Base-by-base conservation (phyloP, 2,113 vertebrate genomes). In the Syrrhaptes paradoxus region DNA sequence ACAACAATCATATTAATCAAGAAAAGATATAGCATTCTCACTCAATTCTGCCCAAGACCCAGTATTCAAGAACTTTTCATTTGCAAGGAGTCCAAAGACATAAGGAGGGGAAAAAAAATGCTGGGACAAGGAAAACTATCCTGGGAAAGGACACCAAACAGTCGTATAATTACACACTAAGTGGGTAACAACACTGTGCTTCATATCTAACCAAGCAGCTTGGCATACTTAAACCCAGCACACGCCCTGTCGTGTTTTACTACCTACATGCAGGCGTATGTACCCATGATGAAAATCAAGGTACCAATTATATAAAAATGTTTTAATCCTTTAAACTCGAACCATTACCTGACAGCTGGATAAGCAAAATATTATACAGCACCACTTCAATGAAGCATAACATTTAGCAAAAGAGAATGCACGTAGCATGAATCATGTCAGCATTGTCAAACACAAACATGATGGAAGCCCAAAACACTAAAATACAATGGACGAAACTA, bases 271-370 rank as follows among this genome's bases (percentile, higher is more conserved):
- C 36, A 95, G 49, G 61, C 6, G 0, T 86, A 89, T 0, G 10
- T 9, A 95, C 38, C 19, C 45, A 51, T 19, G 70, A 91, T 52
- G 80, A 96, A 95, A 93, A 79, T 76, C 46, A 95, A 90, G 41
- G 14, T 49, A 91, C 18, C 26, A 88, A 85, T 91, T 95, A 91
- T 5, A 92, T 22, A 54, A 82, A 90, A 87, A 86, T 26, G 28
- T 85, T 95, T 96, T 66, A 90, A 76, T 94, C 58, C 76, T 96
- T 91, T 91, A 76, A 86, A 90, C 51, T 41, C 0, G 0, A 92
- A 78, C 29, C 45, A 75, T 75, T 58, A 87, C n/a, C 51, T 68
- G 38, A 34, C 32, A 93, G 34, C 2, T 71, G 65, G 80, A 80
- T 65, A 93, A 95, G 71, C 46, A 95, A 87, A 94, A 75, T 76